Evolutionary conservation across 2,113 vertebrate species (phyloP).

Genomic region (Bos taurus): DNA sequence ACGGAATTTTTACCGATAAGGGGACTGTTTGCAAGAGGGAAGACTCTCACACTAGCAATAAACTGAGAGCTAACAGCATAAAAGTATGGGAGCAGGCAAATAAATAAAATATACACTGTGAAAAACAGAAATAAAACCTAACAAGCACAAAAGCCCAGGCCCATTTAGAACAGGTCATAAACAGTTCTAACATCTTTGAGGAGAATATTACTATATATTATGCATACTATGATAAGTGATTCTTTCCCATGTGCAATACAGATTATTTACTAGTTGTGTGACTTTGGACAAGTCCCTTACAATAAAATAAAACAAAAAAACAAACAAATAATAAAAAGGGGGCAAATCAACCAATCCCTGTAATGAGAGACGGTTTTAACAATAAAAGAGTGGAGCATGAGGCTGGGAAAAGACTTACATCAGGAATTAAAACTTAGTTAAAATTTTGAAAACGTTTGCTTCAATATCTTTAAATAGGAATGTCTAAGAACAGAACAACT

Average conservation of each 20-base stretch:
- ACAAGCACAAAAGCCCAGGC: not conserved
- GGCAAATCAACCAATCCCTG: not conserved
- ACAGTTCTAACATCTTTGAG: not conserved
- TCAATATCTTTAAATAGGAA: not conserved
- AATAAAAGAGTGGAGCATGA: not conserved
- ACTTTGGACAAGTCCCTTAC: not conserved
- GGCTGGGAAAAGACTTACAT: not conserved
- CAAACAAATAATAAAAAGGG: not conserved
- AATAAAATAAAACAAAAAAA: not conserved
- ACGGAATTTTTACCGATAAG: not conserved
- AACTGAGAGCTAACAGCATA: not conserved
- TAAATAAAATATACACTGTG: not conserved
- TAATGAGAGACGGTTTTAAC: not conserved
- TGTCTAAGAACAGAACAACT: not conserved
- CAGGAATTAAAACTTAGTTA: constrained; percentile 21
- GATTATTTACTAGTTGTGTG: not conserved
- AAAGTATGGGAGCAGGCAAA: not conserved
- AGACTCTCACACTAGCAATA: not conserved
- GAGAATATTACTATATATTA: not conserved
- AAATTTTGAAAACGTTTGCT: not conserved
- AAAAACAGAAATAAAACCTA: constrained; percentile 10
- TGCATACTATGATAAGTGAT: not conserved
- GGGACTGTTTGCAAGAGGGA: not conserved
- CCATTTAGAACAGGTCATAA: not conserved
- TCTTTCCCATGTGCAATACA: not conserved